phyloP scores from a whole-genome alignment of 2,888 invertebrate genomes.

The Harmothoe impar region DNA sequence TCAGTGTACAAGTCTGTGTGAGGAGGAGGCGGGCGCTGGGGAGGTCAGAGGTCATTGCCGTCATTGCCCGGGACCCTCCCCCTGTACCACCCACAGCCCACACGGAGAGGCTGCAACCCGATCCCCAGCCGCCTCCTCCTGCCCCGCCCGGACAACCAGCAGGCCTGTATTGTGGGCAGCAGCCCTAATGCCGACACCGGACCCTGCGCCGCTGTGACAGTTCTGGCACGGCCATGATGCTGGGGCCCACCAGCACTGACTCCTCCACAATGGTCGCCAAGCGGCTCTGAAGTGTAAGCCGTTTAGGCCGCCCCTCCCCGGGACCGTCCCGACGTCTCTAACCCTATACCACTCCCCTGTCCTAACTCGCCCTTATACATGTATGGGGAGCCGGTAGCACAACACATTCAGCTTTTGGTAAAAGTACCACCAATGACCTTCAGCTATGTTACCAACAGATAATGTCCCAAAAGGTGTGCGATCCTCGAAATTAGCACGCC shows the following conservation, averaged over 20 bases:
- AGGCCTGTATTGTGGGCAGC: neutral
- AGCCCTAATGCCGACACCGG: neutral
- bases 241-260: neutral
- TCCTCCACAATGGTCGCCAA: conserved; percentile 27
- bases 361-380: neutral
- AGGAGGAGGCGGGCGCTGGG: neutral
- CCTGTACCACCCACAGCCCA: neutral
- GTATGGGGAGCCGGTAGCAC: neutral
- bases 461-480: no score
- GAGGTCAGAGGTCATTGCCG: conserved; percentile 4
- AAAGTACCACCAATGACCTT: no score
- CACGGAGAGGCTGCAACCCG: neutral
- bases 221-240: neutral
- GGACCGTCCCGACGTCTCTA: neutral
- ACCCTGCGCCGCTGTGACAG: neutral
- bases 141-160: neutral
- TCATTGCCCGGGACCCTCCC: neutral
- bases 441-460: no score
- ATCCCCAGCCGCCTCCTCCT: neutral
- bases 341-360: conserved; percentile 29
- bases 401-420: no score
- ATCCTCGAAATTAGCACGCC: no score
- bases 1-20: neutral
- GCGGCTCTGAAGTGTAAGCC: conserved; percentile 38
- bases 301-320: conserved; percentile 47